Evolutionary conservation across 2,888 invertebrate genomes (phyloP), one percentile per base, ranked within the genome.

Genomic region (Acronicta leporina): DNA sequence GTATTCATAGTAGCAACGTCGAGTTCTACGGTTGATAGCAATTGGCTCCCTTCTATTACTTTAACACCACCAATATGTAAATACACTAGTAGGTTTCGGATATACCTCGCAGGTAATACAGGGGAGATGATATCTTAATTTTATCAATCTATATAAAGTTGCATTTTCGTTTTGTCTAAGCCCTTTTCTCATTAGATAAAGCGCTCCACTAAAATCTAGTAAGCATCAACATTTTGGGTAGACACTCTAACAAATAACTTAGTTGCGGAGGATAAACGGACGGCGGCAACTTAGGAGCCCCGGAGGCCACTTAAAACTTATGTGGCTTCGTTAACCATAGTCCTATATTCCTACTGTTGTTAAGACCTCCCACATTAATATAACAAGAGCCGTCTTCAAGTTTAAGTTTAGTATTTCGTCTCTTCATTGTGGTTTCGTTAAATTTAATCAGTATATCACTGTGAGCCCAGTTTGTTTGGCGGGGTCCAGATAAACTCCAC

Each of bases 251-350:
- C 89, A 90, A 90, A 92, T 90, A 92, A 93, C 88, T 92, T 90
- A 87, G 90, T 90, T 90, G 87, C 87, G 79, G 80, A 85, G 90
- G 88, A 89, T 90, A 92, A 92, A 91, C 89, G 91, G 90, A 87
- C 85, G 84, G 80, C 77, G 77, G 79, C 74, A 92, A 92, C 91
- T 92, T 89, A 77, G 77, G 75, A 71, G 73, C 90, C 88, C 91
- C 83, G 67, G 91, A 86, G 92, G 90, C 92, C 91, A 92, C 92
- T 93, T 93, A 89, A 92, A 93, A 92, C 92, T 93, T 93, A 87
- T 88, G 90, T 92, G 91, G 90, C 92, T 93, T 91, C 87, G 90
- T 90, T 91, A 90, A 87, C 88, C 90, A 87, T 87, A 86, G 87
- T 82, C 84, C 86, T 86, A 87, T 86, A 86, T 87, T 84, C 81